Evolutionary conservation across 1,140 invertebrate species (phyloP).

Genomic region (Ladona fulva): DNA sequence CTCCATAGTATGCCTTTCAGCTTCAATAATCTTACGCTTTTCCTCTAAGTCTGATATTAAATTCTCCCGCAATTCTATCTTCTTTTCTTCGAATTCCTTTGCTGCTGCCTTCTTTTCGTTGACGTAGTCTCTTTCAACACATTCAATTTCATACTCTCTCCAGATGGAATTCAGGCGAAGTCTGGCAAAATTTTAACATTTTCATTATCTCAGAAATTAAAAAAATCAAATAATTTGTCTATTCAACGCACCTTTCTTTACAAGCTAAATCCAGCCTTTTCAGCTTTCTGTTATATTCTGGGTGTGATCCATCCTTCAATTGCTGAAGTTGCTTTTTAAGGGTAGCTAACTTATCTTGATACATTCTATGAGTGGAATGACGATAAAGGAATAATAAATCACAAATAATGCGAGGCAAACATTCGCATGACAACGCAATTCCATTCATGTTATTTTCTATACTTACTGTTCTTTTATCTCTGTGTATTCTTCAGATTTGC

Average conservation of each 20-base stretch:
- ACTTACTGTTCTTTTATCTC: conserved; percentile 89
- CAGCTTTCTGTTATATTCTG: conserved; percentile 73
- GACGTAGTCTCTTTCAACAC: conserved; percentile 78
- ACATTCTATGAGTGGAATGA: conserved; percentile 59
- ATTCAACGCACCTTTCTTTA: conserved; percentile 50
- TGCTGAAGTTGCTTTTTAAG: conserved; percentile 86
- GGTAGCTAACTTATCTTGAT: conserved; percentile 82
- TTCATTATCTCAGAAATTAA: not conserved
- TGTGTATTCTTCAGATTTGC: conserved; percentile 66
- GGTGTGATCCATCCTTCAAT: conserved; percentile 73
- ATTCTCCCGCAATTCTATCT: conserved; percentile 83
- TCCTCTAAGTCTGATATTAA: conserved; percentile 87
- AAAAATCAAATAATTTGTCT: not conserved
- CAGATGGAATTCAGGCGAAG: conserved; percentile 74
- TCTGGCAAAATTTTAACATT: conserved; percentile 31
- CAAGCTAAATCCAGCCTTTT: conserved; percentile 74
- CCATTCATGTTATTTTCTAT: conserved; percentile 12
- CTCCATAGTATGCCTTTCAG: conserved; percentile 76
- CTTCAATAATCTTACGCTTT: conserved; percentile 79
- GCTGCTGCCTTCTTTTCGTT: conserved; percentile 78
- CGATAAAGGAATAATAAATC: not conserved
- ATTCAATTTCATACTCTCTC: conserved; percentile 72
- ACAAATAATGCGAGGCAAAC: not conserved
- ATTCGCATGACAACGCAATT: not conserved
- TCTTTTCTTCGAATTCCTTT: conserved; percentile 93